Conservation (phyloP, 2,797 vertebrate genomes). For the Hoplostethus mediterraneus region DNA sequence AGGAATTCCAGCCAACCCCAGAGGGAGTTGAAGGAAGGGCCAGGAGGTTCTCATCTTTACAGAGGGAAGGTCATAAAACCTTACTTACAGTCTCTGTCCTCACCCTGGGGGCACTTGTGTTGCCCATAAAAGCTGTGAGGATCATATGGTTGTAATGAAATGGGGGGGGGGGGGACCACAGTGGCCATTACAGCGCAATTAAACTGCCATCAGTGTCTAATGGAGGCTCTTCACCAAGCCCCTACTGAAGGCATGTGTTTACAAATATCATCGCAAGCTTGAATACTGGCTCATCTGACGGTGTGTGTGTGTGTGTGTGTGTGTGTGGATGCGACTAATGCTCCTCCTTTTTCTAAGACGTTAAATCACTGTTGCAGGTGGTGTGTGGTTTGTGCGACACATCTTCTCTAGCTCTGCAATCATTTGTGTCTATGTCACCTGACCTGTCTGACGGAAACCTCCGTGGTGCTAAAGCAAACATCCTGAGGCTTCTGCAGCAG, state of each 20-base stretch:
- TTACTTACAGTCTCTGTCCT: conserved; percentile 58
- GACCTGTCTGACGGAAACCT: conserved; percentile 76
- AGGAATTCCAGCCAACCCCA: conserved; percentile 60
- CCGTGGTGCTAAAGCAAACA: conserved; percentile 65
- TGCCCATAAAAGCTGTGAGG: conserved; percentile 68
- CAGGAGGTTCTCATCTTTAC: conserved; percentile 64
- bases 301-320: neutral
- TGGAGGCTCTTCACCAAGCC: conserved; percentile 51
- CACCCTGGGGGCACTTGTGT: conserved; percentile 41
- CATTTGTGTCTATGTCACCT: conserved; percentile 59
- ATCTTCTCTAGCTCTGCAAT: conserved; percentile 21
- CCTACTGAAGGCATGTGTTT: conserved; percentile 35
- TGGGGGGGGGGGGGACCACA: conserved; percentile 54
- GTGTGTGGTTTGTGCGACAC: conserved; percentile 26
- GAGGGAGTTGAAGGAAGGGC: conserved; percentile 61
- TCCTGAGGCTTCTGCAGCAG: conserved; percentile 56
- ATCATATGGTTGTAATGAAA: conserved; percentile 80
- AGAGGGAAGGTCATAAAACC: conserved; percentile 65
- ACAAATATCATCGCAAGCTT: conserved; percentile 27
- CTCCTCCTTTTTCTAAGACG: neutral
- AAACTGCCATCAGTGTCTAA: conserved; percentile 70
- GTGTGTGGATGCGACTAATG: neutral
- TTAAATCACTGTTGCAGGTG: conserved; percentile 31
- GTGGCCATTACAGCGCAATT: conserved; percentile 73
- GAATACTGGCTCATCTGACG: neutral